These are phyloP conservation scores for Crioceris asparagi DNA, from an alignment of 2,888 invertebrate species.

Conservation along the genomic window DNA sequence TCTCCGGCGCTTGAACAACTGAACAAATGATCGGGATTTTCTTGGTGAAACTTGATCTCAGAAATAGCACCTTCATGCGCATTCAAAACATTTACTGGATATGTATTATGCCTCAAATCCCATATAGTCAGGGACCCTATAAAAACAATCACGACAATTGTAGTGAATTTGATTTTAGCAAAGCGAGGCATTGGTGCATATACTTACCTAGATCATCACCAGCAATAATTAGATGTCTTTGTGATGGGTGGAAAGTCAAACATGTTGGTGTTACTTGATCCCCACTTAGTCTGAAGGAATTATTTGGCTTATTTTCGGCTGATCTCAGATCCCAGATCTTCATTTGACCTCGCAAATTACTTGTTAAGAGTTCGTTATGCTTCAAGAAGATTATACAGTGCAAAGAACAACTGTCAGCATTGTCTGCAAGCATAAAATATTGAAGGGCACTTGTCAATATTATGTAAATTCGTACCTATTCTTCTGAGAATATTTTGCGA, in stretches of 20 bases:
- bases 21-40: conserved; percentile 73
- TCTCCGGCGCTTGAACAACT: conserved; percentile 74
- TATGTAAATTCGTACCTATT: conserved; percentile 37
- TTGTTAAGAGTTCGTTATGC: conserved; percentile 65
- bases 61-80: conserved; percentile 67
- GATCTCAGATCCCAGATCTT: conserved; percentile 79
- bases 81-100: conserved; percentile 70
- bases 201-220: conserved; percentile 66
- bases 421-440: conserved; percentile 38
- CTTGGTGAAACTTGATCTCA: conserved; percentile 82
- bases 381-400: conserved; percentile 66
- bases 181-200: neutral
- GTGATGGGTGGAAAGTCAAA: conserved; percentile 75
- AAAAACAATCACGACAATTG: conserved; percentile 3
- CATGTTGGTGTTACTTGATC: conserved; percentile 65
- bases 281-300: conserved; percentile 63
- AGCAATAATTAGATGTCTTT: conserved; percentile 71
- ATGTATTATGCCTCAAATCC: conserved; percentile 77
- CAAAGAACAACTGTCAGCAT: conserved; percentile 73
- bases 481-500: conserved; percentile 40
- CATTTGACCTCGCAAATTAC: conserved; percentile 80
- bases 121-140: conserved; percentile 69
- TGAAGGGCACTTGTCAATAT: neutral
- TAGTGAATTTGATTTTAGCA: conserved; percentile 1
- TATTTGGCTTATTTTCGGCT: conserved; percentile 49